These are phyloP conservation scores for Dorcus parallelipipedus DNA, from an alignment of 2,888 invertebrate genomes.

Conservation along the genomic window DNA sequence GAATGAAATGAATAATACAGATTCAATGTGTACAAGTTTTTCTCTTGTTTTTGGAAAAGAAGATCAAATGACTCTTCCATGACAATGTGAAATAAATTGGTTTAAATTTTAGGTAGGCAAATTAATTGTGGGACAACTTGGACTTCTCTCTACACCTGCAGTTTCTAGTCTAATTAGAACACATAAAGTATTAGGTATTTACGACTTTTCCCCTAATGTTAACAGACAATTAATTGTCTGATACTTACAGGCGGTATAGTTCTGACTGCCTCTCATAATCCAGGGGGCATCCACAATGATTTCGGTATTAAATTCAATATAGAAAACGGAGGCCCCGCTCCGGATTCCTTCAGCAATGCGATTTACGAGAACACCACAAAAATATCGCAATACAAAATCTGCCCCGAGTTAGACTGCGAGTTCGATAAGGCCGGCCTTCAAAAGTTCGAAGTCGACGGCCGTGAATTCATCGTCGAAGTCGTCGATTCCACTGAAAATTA, in stretches of 20 bases:
- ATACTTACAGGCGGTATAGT: conserved; percentile 80
- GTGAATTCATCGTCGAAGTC: conserved; percentile 77
- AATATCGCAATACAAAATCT: conserved; percentile 77
- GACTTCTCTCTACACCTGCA: conserved; percentile 96
- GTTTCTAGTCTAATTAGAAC: conserved; percentile 93
- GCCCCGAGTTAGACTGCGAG: conserved; percentile 72
- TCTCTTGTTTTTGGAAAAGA: too few relatives aligned
- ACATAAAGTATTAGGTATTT: conserved; percentile 68
- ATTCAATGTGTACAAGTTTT: too few relatives aligned
- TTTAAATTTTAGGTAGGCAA: conserved; percentile 64
- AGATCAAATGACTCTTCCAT: not conserved
- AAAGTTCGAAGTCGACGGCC: conserved; percentile 67
- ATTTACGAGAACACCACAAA: conserved; percentile 78
- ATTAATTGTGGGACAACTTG: conserved; percentile 88
- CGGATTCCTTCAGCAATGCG: conserved; percentile 82
- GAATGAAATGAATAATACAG: too few relatives aligned
- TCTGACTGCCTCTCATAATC: conserved; percentile 97
- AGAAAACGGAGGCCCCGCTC: conserved; percentile 96
- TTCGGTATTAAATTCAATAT: conserved; percentile 99
- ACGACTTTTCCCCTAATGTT: too few relatives aligned
- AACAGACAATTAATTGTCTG: conserved; percentile 22
- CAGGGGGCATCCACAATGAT: conserved; percentile 95
- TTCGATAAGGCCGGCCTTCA: conserved; percentile 69
- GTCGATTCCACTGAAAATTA: conserved; percentile 91
- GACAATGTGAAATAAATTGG: not conserved